phyloP scores from a whole-genome alignment of 2,797 vertebrate genomes.

The Distichodus sexfasciatus region DNA sequence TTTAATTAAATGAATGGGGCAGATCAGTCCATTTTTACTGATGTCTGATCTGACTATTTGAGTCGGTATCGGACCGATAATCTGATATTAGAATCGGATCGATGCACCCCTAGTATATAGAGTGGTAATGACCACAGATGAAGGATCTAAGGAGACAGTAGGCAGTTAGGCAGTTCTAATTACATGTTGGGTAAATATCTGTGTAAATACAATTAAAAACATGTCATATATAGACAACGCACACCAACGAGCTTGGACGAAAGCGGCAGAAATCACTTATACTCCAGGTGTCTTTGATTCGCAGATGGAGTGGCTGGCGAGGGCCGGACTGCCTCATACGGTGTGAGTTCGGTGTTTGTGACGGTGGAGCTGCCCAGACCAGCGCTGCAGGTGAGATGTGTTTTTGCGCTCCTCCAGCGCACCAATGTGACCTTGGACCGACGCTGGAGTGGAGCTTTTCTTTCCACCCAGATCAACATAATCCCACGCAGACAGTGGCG shows the following conservation, averaged over 20 bases:
- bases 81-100: too few species aligned
- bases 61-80: too few species aligned
- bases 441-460: constrained; percentile 23
- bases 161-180: too few species aligned
- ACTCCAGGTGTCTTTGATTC: neutral
- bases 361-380: constrained; percentile 42
- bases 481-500: constrained; percentile 25
- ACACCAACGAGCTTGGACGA: neutral
- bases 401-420: constrained; percentile 6
- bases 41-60: too few species aligned
- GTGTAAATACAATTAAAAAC: too few species aligned
- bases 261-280: neutral
- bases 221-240: too few species aligned
- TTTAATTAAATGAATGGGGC: too few species aligned
- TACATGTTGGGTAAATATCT: too few species aligned
- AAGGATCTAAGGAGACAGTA: too few species aligned
- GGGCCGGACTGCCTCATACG: constrained; percentile 15
- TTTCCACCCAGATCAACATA: constrained; percentile 35
- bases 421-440: constrained; percentile 43
- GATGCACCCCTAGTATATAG: too few species aligned
- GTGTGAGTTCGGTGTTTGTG: constrained; percentile 27
- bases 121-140: too few species aligned
- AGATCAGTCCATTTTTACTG: too few species aligned
- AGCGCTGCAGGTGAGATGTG: constrained; percentile 56
- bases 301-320: constrained; percentile 44